Evolutionary conservation across 2,797 vertebrate species (phyloP).

Genomic region (Todus mexicanus): DNA sequence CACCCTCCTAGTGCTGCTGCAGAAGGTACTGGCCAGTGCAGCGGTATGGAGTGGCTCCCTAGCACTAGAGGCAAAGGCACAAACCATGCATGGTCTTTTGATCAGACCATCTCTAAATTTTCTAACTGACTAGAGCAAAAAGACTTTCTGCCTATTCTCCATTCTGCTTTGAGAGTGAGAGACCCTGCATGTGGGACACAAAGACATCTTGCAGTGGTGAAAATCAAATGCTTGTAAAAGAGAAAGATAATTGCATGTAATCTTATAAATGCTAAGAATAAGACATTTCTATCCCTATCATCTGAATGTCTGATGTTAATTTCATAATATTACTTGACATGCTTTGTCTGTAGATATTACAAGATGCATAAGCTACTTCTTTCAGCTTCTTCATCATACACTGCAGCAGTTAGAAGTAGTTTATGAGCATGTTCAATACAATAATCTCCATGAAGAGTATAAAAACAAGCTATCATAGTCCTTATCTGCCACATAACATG

Average conservation of each 20-base stretch:
- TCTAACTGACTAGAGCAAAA: neutral
- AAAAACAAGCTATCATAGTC: fast-evolving
- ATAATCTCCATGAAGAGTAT: neutral
- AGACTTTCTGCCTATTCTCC: neutral
- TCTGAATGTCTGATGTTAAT: neutral
- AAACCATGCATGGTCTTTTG: neutral
- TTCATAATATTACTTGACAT: neutral
- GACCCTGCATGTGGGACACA: fast-evolving
- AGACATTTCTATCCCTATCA: neutral
- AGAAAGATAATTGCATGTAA: neutral
- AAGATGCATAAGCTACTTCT: neutral
- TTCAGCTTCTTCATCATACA: neutral
- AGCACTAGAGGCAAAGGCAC: fast-evolving
- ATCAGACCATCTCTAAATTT: neutral
- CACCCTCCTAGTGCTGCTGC: neutral
- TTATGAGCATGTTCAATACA: neutral
- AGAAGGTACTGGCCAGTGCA: neutral
- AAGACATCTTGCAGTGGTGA: neutral
- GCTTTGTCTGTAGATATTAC: neutral
- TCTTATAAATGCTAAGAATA: neutral
- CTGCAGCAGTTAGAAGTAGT: neutral
- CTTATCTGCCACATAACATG: neutral
- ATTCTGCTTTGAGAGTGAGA: neutral
- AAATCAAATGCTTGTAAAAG: neutral
- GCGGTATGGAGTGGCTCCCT: fast-evolving